Evolutionary conservation across 2,797 vertebrate genomes (phyloP).

Genomic region (Phrynocephalus vlangalii): DNA sequence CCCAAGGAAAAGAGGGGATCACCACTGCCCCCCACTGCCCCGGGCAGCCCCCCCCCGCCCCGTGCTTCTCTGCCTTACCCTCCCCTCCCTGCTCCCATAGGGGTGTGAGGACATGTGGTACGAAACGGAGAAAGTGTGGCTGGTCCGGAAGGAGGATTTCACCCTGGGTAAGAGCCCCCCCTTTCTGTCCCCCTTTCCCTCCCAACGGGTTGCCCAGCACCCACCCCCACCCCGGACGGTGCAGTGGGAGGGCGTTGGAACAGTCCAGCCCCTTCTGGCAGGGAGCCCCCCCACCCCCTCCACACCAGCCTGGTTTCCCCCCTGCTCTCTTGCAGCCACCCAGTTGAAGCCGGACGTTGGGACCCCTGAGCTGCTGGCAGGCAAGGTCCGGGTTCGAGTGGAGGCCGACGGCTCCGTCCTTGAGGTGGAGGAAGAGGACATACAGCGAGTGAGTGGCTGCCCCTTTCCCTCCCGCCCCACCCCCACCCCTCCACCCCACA

Average conservation of each 20-base stretch:
- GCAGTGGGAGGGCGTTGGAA: no score
- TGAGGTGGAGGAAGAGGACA: slow-evolving; percentile 83
- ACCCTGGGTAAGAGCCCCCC: slow-evolving; percentile 77
- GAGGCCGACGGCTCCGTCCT: slow-evolving; percentile 78
- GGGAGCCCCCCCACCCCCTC: background rate
- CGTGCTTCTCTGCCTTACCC: no score
- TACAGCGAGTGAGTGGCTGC: slow-evolving; percentile 83
- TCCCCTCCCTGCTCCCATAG: slow-evolving; percentile 51
- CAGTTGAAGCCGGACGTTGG: slow-evolving; percentile 94
- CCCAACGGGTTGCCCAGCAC: no score
- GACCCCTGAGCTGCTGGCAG: slow-evolving; percentile 85
- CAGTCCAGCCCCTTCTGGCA: background rate
- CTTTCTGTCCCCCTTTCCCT: no score
- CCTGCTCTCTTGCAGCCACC: slow-evolving; percentile 79
- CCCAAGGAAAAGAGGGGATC: background rate
- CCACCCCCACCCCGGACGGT: no score
- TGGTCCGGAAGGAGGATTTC: slow-evolving; percentile 86
- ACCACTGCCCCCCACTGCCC: background rate
- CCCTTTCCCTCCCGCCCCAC: background rate
- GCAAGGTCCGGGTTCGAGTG: slow-evolving; percentile 84
- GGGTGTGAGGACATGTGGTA: slow-evolving; percentile 88
- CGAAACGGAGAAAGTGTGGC: slow-evolving; percentile 91
- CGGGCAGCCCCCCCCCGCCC: background rate
- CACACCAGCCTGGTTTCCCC: no score
- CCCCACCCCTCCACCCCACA: no score